Conservation (phyloP, 2,888 invertebrate genomes). For the Melinaea menophilus region DNA sequence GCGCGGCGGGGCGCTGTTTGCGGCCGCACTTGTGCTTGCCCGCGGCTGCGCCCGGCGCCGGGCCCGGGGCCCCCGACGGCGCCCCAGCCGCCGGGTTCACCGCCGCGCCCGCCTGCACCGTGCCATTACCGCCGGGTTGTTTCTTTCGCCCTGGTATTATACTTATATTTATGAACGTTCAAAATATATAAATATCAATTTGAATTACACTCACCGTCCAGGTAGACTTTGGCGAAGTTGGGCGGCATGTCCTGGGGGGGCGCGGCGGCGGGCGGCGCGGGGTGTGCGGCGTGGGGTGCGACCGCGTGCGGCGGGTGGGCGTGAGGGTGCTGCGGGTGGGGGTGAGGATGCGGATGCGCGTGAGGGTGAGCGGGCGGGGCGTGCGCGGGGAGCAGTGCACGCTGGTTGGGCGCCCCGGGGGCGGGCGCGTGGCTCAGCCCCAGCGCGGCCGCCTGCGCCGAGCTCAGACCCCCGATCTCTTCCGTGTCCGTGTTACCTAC, state of each 20-base stretch:
- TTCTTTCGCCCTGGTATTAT: conserved; percentile 36
- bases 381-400: conserved; percentile 54
- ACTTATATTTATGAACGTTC: not conserved
- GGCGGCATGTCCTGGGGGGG: conserved; percentile 42
- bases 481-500: conserved; percentile 35
- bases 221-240: conserved; percentile 60
- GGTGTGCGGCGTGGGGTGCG: conserved; percentile 32
- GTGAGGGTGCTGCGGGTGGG: conserved; percentile 40
- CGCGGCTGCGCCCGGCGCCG: conserved; percentile 32
- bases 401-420: conserved; percentile 51
- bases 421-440: conserved; percentile 63
- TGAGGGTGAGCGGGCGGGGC: conserved; percentile 37
- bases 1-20: conserved; percentile 63
- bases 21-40: conserved; percentile 68
- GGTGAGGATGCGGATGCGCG: conserved; percentile 41
- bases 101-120: conserved; percentile 45
- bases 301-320: conserved; percentile 42
- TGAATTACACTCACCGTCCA: conserved; percentile 51
- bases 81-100: conserved; percentile 31
- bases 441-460: conserved; percentile 68
- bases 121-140: conserved; percentile 44
- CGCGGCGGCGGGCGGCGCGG: conserved; percentile 33
- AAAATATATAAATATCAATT: not conserved
- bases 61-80: conserved; percentile 36
- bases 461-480: conserved; percentile 51